Evolutionary conservation across 2,888 invertebrate species (phyloP).

Genomic region (Nesidiocoris tenuis): DNA sequence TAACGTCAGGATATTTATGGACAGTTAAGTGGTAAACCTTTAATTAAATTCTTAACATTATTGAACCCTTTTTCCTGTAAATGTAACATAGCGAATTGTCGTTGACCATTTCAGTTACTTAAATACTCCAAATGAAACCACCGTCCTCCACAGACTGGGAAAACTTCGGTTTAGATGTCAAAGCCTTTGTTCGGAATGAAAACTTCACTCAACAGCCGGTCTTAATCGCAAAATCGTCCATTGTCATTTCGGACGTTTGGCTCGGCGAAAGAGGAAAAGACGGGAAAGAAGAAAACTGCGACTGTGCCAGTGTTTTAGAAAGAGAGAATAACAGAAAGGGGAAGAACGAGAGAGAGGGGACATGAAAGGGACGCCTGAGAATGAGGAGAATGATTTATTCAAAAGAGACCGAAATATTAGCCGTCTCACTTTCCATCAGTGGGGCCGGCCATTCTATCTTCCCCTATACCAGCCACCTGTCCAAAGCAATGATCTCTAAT

Average conservation of each 20-base stretch:
- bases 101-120: too few species aligned
- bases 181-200: background rate
- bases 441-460: too few species aligned
- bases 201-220: too few species aligned
- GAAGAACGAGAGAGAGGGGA: background rate
- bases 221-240: background rate
- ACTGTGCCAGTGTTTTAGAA: background rate
- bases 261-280: background rate
- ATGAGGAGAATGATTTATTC: conserved; percentile 30
- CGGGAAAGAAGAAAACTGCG: background rate
- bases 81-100: too few species aligned
- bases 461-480: conserved; percentile 17
- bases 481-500: conserved; percentile 42
- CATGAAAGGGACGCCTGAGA: conserved; percentile 3
- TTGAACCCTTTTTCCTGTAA: too few species aligned
- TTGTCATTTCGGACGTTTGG: background rate
- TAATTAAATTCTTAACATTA: too few species aligned
- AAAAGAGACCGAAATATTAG: conserved; percentile 37
- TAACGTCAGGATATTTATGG: too few species aligned
- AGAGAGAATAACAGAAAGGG: background rate
- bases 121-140: too few species aligned
- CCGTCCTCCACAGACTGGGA: too few species aligned
- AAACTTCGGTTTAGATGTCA: too few species aligned
- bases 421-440: conserved; percentile 1
- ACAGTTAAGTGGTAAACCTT: too few species aligned